Evolutionary conservation across 2,888 invertebrate species (phyloP).

Genomic region (Epinotia nisella): DNA sequence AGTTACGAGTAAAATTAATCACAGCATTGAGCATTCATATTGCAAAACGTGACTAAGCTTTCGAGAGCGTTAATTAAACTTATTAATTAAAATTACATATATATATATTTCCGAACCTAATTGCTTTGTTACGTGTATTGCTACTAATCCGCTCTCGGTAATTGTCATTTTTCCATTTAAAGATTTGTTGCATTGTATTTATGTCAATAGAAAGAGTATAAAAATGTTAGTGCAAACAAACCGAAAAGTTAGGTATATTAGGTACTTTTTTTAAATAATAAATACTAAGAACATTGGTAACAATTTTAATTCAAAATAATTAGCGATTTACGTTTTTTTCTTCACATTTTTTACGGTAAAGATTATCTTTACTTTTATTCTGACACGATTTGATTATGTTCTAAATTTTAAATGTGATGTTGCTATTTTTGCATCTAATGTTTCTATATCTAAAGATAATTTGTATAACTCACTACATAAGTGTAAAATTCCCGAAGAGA

Average conservation of each 20-base stretch:
- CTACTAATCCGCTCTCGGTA: background rate
- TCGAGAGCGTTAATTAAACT: background rate
- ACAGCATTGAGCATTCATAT: background rate
- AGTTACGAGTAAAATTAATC: conserved; percentile 3
- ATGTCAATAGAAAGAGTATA: background rate
- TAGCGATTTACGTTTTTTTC: too few relatives aligned
- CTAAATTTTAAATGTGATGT: too few relatives aligned
- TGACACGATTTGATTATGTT: too few relatives aligned
- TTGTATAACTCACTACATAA: background rate
- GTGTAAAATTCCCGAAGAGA: conserved; percentile 47
- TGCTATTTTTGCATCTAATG: background rate
- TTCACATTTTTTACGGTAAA: too few relatives aligned
- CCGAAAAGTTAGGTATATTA: too few relatives aligned
- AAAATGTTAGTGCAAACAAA: background rate
- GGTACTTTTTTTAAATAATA: too few relatives aligned
- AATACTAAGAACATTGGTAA: too few relatives aligned
- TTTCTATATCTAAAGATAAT: background rate
- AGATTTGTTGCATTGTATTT: background rate
- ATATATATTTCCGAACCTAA: too few relatives aligned
- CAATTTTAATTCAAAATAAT: too few relatives aligned
- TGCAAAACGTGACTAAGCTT: background rate
- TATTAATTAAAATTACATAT: background rate
- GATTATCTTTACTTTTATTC: too few relatives aligned
- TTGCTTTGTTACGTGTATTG: background rate
- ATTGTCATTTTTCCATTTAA: background rate